Evolutionary conservation across 2,113 vertebrate genomes (phyloP), one percentile per base, ranked within the genome.

Genomic region (Corythornis madagascariensis): DNA sequence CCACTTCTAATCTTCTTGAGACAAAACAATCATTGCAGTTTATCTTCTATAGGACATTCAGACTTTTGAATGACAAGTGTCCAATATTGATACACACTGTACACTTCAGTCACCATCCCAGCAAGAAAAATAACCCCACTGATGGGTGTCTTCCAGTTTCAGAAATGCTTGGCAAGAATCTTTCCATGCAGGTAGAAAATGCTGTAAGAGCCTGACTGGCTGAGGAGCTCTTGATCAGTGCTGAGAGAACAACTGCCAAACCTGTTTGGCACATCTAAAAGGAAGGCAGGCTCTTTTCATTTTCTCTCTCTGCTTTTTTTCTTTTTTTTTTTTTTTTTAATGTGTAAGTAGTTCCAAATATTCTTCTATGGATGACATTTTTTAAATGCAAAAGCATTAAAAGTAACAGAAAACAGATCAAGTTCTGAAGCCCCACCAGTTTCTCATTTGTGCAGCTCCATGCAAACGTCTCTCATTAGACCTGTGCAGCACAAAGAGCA

Each of bases 391-490:
- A 89, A 83, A 71, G 74, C 60, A 90, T 86, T 91, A 74, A 86
- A 92, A 96, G 35, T 66, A 95, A 92, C 74, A 89, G 69, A 84
- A 93, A 94, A 38, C 91, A 85, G 95, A 90, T 67, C 89, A 78
- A 72, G 89, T 79, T 56, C 64, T 72, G 50, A 75, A 26, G 52
- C 60, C 11, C 40, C 77, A 75, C 61, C 75, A 4, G 53, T 59
- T 96, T 93, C 89, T 76, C 89, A 94, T 92, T 64, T 59, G 92
- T 57, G 86, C 57, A 78, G 89, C 47, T 80, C 26, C 73, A 79
- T 10, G 35, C 29, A 16, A 28, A 25, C 3, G 7, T 81, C 91
- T 86, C 83, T 91, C 87, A 75, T 73, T 70, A 6, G 13, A 93
- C 52, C 50, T 47, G 66, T 13, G n/a, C 77, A 89, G 67, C 71